Base-by-base conservation (phyloP, 2,797 vertebrate species). In the Hippopotamyrus pictus region DNA sequence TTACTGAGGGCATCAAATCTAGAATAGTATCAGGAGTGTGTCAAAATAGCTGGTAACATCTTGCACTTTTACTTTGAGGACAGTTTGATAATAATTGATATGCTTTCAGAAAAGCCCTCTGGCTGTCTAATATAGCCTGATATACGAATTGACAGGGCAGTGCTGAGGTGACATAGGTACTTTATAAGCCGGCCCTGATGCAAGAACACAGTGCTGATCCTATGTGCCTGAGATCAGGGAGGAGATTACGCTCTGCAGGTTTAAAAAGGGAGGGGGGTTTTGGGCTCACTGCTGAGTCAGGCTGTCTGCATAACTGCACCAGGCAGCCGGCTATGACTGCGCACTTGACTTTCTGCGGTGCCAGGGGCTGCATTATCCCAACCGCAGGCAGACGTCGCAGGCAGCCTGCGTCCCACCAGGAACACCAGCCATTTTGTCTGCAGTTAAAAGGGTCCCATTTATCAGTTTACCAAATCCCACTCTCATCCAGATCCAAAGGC, bases 241-340 rank as follows among this genome's bases (percentile, higher is more conserved):
- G 50, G 88, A 92, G 88, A 88, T 91, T 87, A 53, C 8, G 83
- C 50, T 53, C 53, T 50, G 29, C 88, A 9, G 41, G 44, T 46
- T 65, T 54, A 54, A 73, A 73, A 73, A 73, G 65, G 29, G n/a
- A 88, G 83, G 86, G 86, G 92, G 85, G 90, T 88, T 92, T 90
- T 91, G 91, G 51, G 87, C 79, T 92, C 87, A 91, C 88, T 93
- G 95, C 94, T 95, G 95, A 95, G 94, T 96, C 94, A 96, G 95
- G 84, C 79, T 92, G 90, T 88, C 93, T 94, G 93, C 94, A 94
- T 91, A 94, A 94, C 94, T 91, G 93, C 92, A 91, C 89, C 85
- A 91, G 92, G 88, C 87, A 92, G 92, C 93, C 92, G 93, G 90
- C 92, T 93, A 92, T 91, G 93, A 94, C 91, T 86, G 85, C 91